These are phyloP conservation scores for Drosophila tanythrix DNA, from an alignment of 2,888 invertebrate species.

Conservation along the genomic window DNA sequence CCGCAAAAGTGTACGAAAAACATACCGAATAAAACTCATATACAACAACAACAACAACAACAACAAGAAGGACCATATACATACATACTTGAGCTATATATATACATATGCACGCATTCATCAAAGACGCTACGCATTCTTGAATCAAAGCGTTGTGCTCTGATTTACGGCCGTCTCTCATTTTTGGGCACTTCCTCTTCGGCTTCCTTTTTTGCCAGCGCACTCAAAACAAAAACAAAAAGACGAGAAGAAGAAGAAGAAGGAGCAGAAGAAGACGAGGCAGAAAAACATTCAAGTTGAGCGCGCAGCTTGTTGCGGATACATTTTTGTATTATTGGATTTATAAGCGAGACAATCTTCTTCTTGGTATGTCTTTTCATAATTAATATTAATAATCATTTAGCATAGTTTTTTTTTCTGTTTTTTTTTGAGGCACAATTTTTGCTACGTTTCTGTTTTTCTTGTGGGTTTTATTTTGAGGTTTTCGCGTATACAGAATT, in stretches of 20 bases:
- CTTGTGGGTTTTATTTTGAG: slow-evolving; percentile 24
- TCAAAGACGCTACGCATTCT: slow-evolving; percentile 33
- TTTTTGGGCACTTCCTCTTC: slow-evolving; percentile 15
- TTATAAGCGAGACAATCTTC: slow-evolving; percentile 52
- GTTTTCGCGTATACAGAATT: slow-evolving; percentile 20
- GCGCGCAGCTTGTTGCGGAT: slow-evolving; percentile 62
- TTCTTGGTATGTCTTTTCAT: slow-evolving; percentile 60
- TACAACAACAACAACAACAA: slow-evolving; percentile 11
- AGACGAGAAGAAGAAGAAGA: neutral
- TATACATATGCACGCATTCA: slow-evolving; percentile 6
- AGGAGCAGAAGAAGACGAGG: neutral
- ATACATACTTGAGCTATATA: slow-evolving; percentile 44
- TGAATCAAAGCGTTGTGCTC: slow-evolving; percentile 63
- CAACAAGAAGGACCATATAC: slow-evolving; percentile 19
- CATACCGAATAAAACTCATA: slow-evolving; percentile 55
- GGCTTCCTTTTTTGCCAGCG: slow-evolving; percentile 22
- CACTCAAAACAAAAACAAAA: slow-evolving; percentile 17
- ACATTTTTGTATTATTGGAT: slow-evolving; percentile 54
- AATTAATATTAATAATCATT: slow-evolving; percentile 27
- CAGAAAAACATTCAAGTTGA: slow-evolving; percentile 13
- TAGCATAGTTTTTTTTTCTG: slow-evolving; percentile 14
- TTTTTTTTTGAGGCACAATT: slow-evolving; percentile 16
- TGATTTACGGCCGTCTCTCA: slow-evolving; percentile 66
- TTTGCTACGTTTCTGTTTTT: slow-evolving; percentile 18
- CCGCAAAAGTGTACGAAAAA: slow-evolving; percentile 79